Percentiles rank a stretch among this genome's conserved stretches.
phyloP scores from a whole-genome alignment of 1,140 invertebrate species.

The Ips nitidus region DNA sequence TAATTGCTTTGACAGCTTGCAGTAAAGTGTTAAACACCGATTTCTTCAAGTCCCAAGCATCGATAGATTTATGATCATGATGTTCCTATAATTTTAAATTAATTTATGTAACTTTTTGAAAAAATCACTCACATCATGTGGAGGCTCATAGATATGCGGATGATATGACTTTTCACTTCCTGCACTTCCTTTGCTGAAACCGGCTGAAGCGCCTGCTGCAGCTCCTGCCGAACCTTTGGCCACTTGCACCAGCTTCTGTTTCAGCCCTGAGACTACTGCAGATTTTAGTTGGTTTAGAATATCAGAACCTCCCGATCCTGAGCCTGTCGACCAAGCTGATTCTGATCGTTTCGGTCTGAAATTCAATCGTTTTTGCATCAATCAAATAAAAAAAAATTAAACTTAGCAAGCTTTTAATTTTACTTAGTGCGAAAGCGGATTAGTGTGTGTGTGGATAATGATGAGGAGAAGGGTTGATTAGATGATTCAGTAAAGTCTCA shows the following conservation, averaged over 20 bases:
- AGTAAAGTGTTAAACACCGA: slow-evolving; percentile 76
- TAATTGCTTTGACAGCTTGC: slow-evolving; percentile 82
- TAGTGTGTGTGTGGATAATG: too few relatives aligned
- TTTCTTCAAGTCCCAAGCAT: slow-evolving; percentile 76
- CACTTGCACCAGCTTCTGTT: slow-evolving; percentile 59
- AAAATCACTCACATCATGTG: background rate
- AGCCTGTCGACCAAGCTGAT: slow-evolving; percentile 20
- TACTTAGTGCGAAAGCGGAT: too few relatives aligned
- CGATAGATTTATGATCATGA: slow-evolving; percentile 60
- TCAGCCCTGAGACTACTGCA: slow-evolving; percentile 56
- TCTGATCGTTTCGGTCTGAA: slow-evolving; percentile 34
- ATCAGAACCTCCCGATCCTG: slow-evolving; percentile 46
- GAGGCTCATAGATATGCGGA: slow-evolving; percentile 16
- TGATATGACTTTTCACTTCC: slow-evolving; percentile 48
- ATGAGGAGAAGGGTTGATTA: too few relatives aligned
- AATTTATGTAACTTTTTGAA: too few relatives aligned
- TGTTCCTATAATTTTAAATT: slow-evolving; percentile 44
- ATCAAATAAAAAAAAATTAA: too few relatives aligned
- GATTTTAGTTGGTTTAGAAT: slow-evolving; percentile 53
- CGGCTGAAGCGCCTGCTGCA: slow-evolving; percentile 57
- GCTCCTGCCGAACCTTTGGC: slow-evolving; percentile 58
- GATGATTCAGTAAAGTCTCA: too few relatives aligned
- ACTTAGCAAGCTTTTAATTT: too few relatives aligned
- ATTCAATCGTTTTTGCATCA: background rate
- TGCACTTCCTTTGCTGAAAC: slow-evolving; percentile 58